Evolutionary conservation across 1,140 invertebrate genomes (phyloP).

Genomic region (Bombyx mori): ASM3026992v2 NC_085112.1:11006001-11006500

Average conservation of each 20-base stretch:
- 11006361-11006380: not conserved
- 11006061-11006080: not conserved
- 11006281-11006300: slow-evolving; percentile 5
- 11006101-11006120: not conserved
- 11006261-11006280: slow-evolving; percentile 2
- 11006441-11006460: slow-evolving; percentile 3
- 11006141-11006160: not conserved
- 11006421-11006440: not conserved
- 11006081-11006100: not conserved
- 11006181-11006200: not conserved
- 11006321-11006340: not conserved
- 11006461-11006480: not conserved
- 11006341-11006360: slow-evolving; percentile 2
- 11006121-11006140: not conserved
- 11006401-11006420: not conserved
- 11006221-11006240: not conserved
- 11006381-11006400: slow-evolving; percentile 1
- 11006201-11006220: not conserved
- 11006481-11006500: not conserved
- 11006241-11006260: not conserved
- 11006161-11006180: slow-evolving; percentile 3
- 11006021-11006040: not conserved
- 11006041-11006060: not conserved
- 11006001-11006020: not conserved
- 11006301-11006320: slow-evolving; percentile 4